phyloP scores from a whole-genome alignment of 2,797 vertebrate genomes.

The Peromyscus aztecus region DNA sequence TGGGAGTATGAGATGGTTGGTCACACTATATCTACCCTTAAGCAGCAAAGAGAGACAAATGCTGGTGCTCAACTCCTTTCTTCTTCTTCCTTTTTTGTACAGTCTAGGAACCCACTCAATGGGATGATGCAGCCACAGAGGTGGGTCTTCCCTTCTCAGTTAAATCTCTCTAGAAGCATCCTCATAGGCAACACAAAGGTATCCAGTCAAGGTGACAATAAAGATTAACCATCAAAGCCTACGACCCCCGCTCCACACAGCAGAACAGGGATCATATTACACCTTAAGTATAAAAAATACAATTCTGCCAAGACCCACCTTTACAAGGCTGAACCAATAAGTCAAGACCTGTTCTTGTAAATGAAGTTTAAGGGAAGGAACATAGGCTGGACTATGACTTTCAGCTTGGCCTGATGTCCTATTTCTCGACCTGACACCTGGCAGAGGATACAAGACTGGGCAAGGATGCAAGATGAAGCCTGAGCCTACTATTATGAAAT shows the following conservation, averaged over 20 bases:
- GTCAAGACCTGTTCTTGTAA: neutral
- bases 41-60: neutral
- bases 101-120: neutral
- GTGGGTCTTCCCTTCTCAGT: neutral
- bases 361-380: too few relatives aligned
- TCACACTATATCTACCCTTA: neutral
- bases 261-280: neutral
- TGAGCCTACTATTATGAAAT: neutral
- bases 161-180: neutral
- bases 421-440: neutral
- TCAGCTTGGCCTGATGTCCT: neutral
- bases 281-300: neutral
- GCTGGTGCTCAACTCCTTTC: neutral
- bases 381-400: neutral
- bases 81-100: neutral
- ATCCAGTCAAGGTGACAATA: neutral
- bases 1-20: neutral
- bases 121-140: neutral
- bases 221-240: neutral
- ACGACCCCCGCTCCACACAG: neutral
- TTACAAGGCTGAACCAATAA: neutral
- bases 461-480: neutral
- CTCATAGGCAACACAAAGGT: neutral
- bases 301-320: neutral
- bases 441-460: neutral